Percentiles rank a stretch among this genome's conserved stretches.
phyloP scores from a whole-genome alignment of 2,888 invertebrate genomes.

The Elaeidobius kamerunicus region DNA sequence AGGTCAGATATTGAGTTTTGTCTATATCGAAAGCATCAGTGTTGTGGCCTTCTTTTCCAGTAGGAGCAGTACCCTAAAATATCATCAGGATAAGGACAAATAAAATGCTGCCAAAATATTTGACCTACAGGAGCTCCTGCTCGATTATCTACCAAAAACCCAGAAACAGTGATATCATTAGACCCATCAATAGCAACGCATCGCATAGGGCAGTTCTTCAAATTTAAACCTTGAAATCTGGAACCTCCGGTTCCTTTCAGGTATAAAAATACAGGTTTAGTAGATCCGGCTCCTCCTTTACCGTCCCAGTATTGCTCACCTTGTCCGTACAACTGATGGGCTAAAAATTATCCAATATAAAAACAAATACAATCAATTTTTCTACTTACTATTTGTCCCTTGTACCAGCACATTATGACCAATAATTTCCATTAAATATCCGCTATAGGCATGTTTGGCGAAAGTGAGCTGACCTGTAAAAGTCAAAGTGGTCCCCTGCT shows the following conservation, averaged over 20 bases:
- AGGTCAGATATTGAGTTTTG: slow-evolving; percentile 28
- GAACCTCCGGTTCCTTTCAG: slow-evolving; percentile 21
- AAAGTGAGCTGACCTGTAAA: slow-evolving; percentile 13
- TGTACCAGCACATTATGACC: slow-evolving; percentile 10
- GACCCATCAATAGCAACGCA: slow-evolving; percentile 30
- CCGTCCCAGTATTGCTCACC: slow-evolving; percentile 23
- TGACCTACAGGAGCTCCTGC: too few species aligned
- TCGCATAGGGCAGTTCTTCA: slow-evolving; percentile 30
- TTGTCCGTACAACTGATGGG: slow-evolving; percentile 14
- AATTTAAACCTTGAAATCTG: slow-evolving; percentile 20
- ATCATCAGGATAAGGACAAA: too few species aligned
- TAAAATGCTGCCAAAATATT: too few species aligned
- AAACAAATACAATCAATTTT: too few species aligned
- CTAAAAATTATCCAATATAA: too few species aligned
- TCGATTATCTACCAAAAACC: slow-evolving; percentile 29
- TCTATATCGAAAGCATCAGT: slow-evolving; percentile 35
- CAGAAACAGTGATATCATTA: slow-evolving; percentile 19
- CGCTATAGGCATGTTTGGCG: slow-evolving; percentile 1
- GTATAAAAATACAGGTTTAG: slow-evolving; percentile 22
- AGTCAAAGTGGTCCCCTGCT: slow-evolving; percentile 15
- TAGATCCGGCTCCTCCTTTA: slow-evolving; percentile 17
- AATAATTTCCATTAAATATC: slow-evolving; percentile 22
- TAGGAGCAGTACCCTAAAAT: slow-evolving; percentile 19
- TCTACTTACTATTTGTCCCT: slow-evolving; percentile 20
- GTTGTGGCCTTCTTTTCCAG: slow-evolving; percentile 31